These are phyloP conservation scores for Drosophila navojoa DNA, from an alignment of 1,140 invertebrate species.

Conservation along the genomic window DNA sequence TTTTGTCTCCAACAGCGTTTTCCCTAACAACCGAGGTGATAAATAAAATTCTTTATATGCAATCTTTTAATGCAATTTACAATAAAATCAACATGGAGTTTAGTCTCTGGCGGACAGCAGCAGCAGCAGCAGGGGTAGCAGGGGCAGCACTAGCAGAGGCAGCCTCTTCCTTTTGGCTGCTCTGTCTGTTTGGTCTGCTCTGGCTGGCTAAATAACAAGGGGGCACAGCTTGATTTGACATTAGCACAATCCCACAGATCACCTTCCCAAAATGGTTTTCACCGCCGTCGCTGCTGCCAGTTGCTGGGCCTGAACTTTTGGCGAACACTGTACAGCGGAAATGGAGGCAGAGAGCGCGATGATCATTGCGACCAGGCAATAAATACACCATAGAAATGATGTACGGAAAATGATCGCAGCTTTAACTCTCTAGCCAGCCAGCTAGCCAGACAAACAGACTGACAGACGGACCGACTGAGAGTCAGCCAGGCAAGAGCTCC, in stretches of 20 bases:
- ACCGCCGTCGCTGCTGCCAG: constrained; percentile 52
- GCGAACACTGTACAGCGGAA: constrained; percentile 59
- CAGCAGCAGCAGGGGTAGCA: background rate
- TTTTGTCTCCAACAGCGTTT: constrained; percentile 83
- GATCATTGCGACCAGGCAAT: constrained; percentile 75
- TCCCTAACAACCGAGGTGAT: constrained; percentile 83
- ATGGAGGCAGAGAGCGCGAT: constrained; percentile 63
- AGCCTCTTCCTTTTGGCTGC: constrained; percentile 26
- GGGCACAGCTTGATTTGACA: constrained; percentile 84
- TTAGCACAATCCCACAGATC: constrained; percentile 83
- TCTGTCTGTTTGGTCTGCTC: constrained; percentile 21
- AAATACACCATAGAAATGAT: constrained; percentile 81
- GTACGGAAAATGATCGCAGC: constrained; percentile 77
- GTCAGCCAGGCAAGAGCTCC: background rate
- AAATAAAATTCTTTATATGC: constrained; percentile 84
- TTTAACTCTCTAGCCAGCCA: constrained; percentile 47
- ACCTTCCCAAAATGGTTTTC: constrained; percentile 82
- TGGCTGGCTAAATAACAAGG: constrained; percentile 76
- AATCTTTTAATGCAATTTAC: constrained; percentile 83
- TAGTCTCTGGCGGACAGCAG: constrained; percentile 52
- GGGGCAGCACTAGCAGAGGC: constrained; percentile 6
- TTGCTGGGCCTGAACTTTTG: constrained; percentile 57
- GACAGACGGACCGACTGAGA: too few species aligned
- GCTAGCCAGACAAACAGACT: constrained; percentile 8
- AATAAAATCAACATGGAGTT: constrained; percentile 83